A percentile compares a stretch with the other conserved stretches of the same genome.
Conservation (phyloP, 2,888 invertebrate species). For the Pocota personata region DNA sequence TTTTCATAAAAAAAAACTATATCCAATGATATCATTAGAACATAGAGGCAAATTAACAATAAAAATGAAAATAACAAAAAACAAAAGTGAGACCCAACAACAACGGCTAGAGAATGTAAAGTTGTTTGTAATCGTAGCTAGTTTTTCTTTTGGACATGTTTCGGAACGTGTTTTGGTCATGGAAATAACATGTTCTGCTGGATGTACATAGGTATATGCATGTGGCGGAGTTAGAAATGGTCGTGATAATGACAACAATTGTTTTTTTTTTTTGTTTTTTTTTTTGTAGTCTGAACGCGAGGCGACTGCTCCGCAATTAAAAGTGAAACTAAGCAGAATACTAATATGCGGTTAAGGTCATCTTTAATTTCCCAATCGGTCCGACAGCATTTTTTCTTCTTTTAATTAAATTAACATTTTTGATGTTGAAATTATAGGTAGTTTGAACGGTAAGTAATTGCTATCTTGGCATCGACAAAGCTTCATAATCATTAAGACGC, state of each 20-base stretch:
- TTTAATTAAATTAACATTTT: background rate
- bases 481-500: too few species aligned
- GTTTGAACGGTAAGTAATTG: background rate
- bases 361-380: constrained; percentile 8
- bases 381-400: background rate
- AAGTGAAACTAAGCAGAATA: constrained; percentile 56
- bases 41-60: background rate
- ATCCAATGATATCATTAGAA: constrained; percentile 34
- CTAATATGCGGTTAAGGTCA: constrained; percentile 53
- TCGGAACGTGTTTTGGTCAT: constrained; percentile 60
- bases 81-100: background rate
- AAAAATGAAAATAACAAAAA: background rate
- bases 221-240: constrained; percentile 25
- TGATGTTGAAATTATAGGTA: background rate
- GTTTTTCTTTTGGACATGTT: constrained; percentile 44
- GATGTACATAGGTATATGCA: background rate
- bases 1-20: background rate
- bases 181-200: constrained; percentile 61
- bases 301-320: constrained; percentile 38
- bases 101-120: constrained; percentile 3
- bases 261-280: too few species aligned
- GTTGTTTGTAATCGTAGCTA: background rate
- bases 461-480: background rate
- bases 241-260: constrained; percentile 50
- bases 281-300: background rate